Evolutionary conservation across 2,113 vertebrate species (phyloP).

Genomic region (Prunella fulvescens): DNA sequence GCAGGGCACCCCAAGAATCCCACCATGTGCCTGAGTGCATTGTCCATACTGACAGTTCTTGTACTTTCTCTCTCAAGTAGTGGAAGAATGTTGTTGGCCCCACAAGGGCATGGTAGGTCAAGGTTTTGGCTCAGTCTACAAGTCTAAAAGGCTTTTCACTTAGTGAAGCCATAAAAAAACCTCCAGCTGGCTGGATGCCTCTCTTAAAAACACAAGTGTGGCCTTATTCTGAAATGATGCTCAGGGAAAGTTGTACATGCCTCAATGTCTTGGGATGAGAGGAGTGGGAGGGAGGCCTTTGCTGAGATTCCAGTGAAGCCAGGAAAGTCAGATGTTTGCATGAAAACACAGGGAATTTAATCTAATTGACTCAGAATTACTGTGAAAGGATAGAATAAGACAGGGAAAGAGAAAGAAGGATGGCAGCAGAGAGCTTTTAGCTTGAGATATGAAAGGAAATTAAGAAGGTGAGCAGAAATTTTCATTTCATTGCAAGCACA

Average conservation of each 20-base stretch:
- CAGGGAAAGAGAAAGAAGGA: not conserved
- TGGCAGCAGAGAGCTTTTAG: not conserved
- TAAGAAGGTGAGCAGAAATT: not conserved
- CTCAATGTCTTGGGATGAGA: not conserved
- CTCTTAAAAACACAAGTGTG: not conserved
- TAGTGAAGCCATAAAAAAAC: constrained; percentile 8
- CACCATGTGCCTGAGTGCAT: not conserved
- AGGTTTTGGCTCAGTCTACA: not conserved
- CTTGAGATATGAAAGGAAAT: not conserved
- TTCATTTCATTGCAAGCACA: not conserved
- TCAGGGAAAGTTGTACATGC: not conserved
- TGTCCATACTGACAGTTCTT: not conserved
- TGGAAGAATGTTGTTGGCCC: not conserved
- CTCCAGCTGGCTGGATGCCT: constrained; percentile 22
- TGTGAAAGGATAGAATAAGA: not conserved
- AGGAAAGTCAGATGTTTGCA: not conserved
- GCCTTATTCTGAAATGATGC: not conserved
- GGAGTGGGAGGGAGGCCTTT: not conserved
- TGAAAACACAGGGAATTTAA: not conserved
- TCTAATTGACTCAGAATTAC: not conserved
- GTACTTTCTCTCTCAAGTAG: not conserved
- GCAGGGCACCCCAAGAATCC: not conserved
- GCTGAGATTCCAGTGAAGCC: not conserved
- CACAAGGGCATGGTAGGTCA: not conserved
- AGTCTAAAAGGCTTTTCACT: constrained; percentile 18